phyloP scores from a whole-genome alignment of 37 sponge, comb jelly and placozoan species.

The Ianthella basta region DNA sequence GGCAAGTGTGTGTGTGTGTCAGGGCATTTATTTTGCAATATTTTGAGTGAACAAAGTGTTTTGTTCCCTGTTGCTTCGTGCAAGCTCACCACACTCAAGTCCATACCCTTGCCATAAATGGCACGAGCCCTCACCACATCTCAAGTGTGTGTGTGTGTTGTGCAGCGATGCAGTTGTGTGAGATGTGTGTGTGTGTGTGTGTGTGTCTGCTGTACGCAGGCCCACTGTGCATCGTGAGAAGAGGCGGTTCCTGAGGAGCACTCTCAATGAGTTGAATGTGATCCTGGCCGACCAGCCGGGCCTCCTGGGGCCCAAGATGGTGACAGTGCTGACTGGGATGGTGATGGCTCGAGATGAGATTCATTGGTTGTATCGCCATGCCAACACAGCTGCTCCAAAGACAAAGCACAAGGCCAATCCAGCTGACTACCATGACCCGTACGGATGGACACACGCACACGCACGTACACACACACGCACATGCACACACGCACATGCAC shows the following conservation, averaged over 20 bases:
- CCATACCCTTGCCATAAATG: too few relatives aligned
- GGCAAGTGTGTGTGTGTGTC: too few relatives aligned
- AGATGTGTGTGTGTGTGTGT: too few relatives aligned
- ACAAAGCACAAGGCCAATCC: slow-evolving; percentile 71
- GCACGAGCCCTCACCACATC: too few relatives aligned
- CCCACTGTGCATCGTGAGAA: slow-evolving; percentile 69
- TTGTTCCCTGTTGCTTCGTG: too few relatives aligned
- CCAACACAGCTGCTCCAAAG: slow-evolving; percentile 51
- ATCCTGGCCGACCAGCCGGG: slow-evolving; percentile 88
- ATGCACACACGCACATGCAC: background rate
- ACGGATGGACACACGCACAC: background rate
- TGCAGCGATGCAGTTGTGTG: too few relatives aligned
- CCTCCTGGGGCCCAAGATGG: slow-evolving; percentile 87
- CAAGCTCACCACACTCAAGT: too few relatives aligned
- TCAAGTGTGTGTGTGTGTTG: background rate
- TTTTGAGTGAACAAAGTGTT: too few relatives aligned
- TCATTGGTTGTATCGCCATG: slow-evolving; percentile 83
- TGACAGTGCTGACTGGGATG: slow-evolving; percentile 70
- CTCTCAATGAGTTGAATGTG: slow-evolving; percentile 73
- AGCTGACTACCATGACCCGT: slow-evolving; percentile 72
- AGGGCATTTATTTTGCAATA: too few relatives aligned
- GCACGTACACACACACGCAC: too few relatives aligned
- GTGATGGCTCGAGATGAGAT: slow-evolving; percentile 87
- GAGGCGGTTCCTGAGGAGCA: slow-evolving; percentile 72
- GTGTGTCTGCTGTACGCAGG: too few relatives aligned